These are phyloP conservation scores for Sebastes trivittatus DNA, from an alignment of 2,797 vertebrate genomes.

Conservation along the genomic window DNA sequence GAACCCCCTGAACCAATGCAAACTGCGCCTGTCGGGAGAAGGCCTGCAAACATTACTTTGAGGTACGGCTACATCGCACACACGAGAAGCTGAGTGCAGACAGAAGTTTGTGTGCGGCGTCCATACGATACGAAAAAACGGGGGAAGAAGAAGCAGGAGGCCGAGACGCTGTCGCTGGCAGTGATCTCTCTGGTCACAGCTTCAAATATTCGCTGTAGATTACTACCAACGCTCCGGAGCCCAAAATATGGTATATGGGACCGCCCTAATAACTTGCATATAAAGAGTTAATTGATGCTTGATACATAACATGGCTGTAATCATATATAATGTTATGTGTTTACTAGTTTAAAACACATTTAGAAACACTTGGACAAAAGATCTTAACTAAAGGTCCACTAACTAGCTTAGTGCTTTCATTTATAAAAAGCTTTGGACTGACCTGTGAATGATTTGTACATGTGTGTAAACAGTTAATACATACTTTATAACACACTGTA, in stretches of 20 bases:
- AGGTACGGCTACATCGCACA: too few relatives aligned
- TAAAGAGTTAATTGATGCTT: not conserved
- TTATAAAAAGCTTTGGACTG: not conserved
- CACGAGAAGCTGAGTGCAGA: too few relatives aligned
- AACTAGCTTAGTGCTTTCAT: not conserved
- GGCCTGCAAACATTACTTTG: too few relatives aligned
- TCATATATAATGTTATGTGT: not conserved
- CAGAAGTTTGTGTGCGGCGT: too few relatives aligned
- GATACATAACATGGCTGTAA: not conserved
- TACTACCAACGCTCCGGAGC: too few relatives aligned
- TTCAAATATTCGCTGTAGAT: not conserved
- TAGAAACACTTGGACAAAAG: not conserved
- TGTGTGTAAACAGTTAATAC: not conserved
- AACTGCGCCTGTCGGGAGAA: too few relatives aligned
- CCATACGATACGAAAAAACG: too few relatives aligned
- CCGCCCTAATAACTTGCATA: not conserved
- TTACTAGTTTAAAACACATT: not conserved
- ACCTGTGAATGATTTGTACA: not conserved
- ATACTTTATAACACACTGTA: not conserved
- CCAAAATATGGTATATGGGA: too few relatives aligned
- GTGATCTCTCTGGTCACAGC: too few relatives aligned
- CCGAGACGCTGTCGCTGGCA: too few relatives aligned
- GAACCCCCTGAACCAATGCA: too few relatives aligned
- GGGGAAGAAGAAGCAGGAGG: too few relatives aligned
- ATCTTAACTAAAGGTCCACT: not conserved